These are phyloP conservation scores for Apamea epomidion DNA, from an alignment of 2,888 invertebrate species.

Conservation along the genomic window DNA sequence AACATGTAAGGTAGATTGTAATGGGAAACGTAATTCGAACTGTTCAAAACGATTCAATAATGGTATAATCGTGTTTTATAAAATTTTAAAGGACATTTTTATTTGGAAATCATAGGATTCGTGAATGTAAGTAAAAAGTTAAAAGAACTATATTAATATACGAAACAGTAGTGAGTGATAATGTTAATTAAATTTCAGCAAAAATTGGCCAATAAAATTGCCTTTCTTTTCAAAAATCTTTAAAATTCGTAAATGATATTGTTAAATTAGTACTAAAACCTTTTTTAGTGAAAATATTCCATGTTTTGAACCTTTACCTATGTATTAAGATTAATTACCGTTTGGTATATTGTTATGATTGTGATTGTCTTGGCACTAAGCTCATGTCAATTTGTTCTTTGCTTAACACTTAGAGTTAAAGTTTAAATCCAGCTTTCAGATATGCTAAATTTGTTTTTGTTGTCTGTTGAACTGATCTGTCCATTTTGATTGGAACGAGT, in stretches of 20 bases:
- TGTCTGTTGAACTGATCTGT: constrained; percentile 85
- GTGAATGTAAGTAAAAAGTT: constrained; percentile 33
- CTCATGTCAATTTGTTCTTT: constrained; percentile 79
- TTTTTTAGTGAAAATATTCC: constrained; percentile 72
- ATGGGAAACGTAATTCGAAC: constrained; percentile 26
- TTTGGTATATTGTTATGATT: constrained; percentile 71
- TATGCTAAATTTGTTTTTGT: constrained; percentile 78
- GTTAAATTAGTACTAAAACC: constrained; percentile 70
- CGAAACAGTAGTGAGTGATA: constrained; percentile 52
- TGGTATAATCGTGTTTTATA: constrained; percentile 52
- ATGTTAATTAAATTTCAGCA: constrained; percentile 50
- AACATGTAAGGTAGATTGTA: constrained; percentile 29
- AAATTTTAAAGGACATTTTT: constrained; percentile 35
- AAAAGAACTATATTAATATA: constrained; percentile 49
- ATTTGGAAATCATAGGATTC: constrained; percentile 29
- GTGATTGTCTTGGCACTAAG: constrained; percentile 76
- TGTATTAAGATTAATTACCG: constrained; percentile 65
- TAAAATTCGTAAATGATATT: constrained; percentile 74
- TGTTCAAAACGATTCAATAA: constrained; percentile 43
- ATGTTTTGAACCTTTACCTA: constrained; percentile 72
- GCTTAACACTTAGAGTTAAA: constrained; percentile 69
- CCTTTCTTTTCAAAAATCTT: constrained; percentile 79
- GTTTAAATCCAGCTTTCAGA: constrained; percentile 87
- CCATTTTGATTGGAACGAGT: constrained; percentile 86
- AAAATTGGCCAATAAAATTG: constrained; percentile 82